Conservation (phyloP, 2,797 vertebrate species). For the Karalla daura region DNA sequence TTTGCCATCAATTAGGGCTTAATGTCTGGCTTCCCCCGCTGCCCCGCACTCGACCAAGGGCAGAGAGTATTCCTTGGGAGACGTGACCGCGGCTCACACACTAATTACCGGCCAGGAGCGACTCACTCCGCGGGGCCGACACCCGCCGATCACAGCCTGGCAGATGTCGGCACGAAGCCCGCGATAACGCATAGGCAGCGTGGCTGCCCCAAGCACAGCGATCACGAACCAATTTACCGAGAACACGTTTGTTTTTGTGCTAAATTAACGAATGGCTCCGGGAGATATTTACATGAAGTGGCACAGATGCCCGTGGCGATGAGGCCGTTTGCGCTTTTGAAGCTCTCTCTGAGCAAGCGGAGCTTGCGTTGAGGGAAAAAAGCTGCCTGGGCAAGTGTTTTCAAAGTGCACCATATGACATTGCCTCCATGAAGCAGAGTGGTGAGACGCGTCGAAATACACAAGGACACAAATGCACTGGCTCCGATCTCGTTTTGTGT, state of each 20-base stretch:
- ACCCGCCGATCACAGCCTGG: slow-evolving; percentile 38
- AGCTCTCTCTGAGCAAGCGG: slow-evolving; percentile 21
- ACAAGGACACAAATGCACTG: neutral
- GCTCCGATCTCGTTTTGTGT: neutral
- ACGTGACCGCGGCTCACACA: slow-evolving; percentile 55
- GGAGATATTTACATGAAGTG: slow-evolving; percentile 23
- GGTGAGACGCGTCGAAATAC: neutral
- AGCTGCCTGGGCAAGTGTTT: slow-evolving; percentile 7
- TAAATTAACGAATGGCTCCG: neutral
- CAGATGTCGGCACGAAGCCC: slow-evolving; percentile 14
- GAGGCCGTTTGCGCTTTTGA: slow-evolving; percentile 12
- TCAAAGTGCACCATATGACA: slow-evolving; percentile 32
- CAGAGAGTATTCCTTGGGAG: slow-evolving; percentile 60
- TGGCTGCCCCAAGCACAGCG: neutral
- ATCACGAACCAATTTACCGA: neutral
- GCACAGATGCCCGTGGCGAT: slow-evolving; percentile 1
- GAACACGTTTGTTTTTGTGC: neutral
- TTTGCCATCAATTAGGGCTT: slow-evolving; percentile 73
- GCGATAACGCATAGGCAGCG: neutral
- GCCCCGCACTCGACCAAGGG: slow-evolving; percentile 61
- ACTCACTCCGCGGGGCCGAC: slow-evolving; percentile 36
- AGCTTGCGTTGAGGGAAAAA: slow-evolving; percentile 13
- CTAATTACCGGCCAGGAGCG: slow-evolving; percentile 65
- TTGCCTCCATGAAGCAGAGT: slow-evolving; percentile 32
- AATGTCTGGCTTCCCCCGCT: slow-evolving; percentile 61